Evolutionary conservation across 2,797 vertebrate species (phyloP), one percentile per base, ranked within the genome.

Genomic region (Okamejei kenojei): DNA sequence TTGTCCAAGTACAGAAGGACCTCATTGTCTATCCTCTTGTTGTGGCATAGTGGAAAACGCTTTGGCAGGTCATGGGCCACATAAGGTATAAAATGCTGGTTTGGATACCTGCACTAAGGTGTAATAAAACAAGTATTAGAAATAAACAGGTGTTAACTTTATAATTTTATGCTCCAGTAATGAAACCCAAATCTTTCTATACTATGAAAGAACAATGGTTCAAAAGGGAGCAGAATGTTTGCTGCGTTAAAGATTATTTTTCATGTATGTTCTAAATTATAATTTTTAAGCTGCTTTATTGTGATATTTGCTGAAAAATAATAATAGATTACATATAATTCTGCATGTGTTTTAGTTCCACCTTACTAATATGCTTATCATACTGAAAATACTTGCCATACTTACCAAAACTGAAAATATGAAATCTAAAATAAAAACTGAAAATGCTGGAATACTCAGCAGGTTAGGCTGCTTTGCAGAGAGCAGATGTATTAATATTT

Each of bases 51-150:
- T 99, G 98, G 26, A 99, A n/a, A 95, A 94, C 98, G 95, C 93
- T 99, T 99, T 0, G 98, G 98, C 93, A 99, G 96, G 94, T 98
- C 94, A 81, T 97, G 96, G 32, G 97, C 97, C 94, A 99, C 95
- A 94, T 98, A 99, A 0, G 98, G 97, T 94, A 95, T 98, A 96
- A 99, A 98, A 81, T 97, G 96, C 95, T 98, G 98, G 93, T 96
- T 95, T 0, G 95, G 93, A 80, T 94, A 96, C 95, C 93, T 97
- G 95, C 99, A 99, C 99, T 99, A 96, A 96, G 94, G 95, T 94
- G 94, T 93, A 96, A 93, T 94, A 88, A 94, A 26, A 35, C 35
- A 74, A 26, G 71, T 74, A 45, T 91, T 21, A 92, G 90, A 92
- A 92, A 29, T 11, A 17, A 54, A 45, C 32, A 45, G 6, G n/a